Evolutionary conservation across 2,888 invertebrate species (phyloP).

Genomic region (Tuta absoluta): DNA sequence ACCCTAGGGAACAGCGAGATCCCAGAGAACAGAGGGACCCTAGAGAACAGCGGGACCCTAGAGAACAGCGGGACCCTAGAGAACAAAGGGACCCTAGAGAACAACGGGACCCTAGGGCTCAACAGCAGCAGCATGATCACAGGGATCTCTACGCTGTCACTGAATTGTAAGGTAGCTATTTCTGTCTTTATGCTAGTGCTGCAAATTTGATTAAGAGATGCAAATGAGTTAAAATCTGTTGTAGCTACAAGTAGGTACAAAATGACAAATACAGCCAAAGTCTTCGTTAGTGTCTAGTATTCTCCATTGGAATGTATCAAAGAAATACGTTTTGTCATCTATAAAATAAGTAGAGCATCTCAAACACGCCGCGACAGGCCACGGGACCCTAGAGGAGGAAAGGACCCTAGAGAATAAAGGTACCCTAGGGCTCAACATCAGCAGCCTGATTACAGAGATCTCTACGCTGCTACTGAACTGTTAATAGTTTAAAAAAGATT

Average conservation of each 20-base stretch:
- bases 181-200: too few relatives aligned
- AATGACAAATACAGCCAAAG: too few relatives aligned
- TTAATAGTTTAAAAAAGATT: too few relatives aligned
- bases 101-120: conserved; percentile 36
- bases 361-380: conserved; percentile 37
- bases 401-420: not conserved
- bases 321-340: too few relatives aligned
- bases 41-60: not conserved
- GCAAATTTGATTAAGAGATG: too few relatives aligned
- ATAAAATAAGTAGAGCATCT: too few relatives aligned
- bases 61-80: not conserved
- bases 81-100: not conserved
- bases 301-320: too few relatives aligned
- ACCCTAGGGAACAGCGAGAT: not conserved
- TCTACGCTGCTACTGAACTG: conserved; percentile 77
- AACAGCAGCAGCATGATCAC: conserved; percentile 60
- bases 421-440: conserved; percentile 44
- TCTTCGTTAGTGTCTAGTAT: too few relatives aligned
- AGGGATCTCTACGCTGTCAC: conserved; percentile 82
- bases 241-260: too few relatives aligned
- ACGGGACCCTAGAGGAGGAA: not conserved
- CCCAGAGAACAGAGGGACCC: not conserved
- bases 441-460: conserved; percentile 74
- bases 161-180: conserved; percentile 34
- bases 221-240: too few relatives aligned